phyloP scores from a whole-genome alignment of 1,140 invertebrate genomes.

The Ctenoplectra terminalis region DNA sequence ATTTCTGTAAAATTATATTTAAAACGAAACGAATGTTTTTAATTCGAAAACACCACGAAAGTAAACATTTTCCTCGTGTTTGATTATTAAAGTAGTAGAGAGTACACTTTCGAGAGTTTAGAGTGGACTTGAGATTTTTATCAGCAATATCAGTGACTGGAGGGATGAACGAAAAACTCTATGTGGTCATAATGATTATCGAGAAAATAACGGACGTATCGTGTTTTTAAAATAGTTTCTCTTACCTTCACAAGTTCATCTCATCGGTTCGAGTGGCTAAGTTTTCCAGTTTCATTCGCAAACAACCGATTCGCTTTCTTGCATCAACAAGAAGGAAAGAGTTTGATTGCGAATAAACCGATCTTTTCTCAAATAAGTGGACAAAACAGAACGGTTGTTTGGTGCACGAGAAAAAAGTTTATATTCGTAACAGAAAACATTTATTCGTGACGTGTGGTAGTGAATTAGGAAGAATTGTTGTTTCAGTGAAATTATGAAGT shows the following conservation, averaged over 20 bases:
- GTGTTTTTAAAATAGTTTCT: constrained; percentile 30
- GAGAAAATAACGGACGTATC: constrained; percentile 26
- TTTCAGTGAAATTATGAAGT: not conserved
- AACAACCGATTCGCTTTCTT: too few species aligned
- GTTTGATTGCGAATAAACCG: not conserved
- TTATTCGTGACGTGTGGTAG: not conserved
- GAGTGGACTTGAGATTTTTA: constrained; percentile 65
- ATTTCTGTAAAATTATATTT: not conserved
- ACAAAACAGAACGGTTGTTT: constrained; percentile 5
- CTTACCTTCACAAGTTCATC: not conserved
- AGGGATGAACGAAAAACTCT: constrained; percentile 58
- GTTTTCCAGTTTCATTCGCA: too few species aligned
- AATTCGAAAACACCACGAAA: not conserved
- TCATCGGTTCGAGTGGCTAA: not conserved
- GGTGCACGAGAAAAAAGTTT: not conserved
- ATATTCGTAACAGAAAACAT: not conserved
- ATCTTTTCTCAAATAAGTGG: not conserved
- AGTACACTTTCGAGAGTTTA: constrained; percentile 55
- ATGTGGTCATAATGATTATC: constrained; percentile 60
- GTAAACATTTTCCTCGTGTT: constrained; percentile 40
- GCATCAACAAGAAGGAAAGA: not conserved
- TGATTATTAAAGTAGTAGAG: constrained; percentile 70
- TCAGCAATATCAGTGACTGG: constrained; percentile 65
- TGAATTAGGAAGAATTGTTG: not conserved
- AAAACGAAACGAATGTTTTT: not conserved